phyloP scores from a whole-genome alignment of 2,888 invertebrate species.

The Nomada ferruginata region DNA sequence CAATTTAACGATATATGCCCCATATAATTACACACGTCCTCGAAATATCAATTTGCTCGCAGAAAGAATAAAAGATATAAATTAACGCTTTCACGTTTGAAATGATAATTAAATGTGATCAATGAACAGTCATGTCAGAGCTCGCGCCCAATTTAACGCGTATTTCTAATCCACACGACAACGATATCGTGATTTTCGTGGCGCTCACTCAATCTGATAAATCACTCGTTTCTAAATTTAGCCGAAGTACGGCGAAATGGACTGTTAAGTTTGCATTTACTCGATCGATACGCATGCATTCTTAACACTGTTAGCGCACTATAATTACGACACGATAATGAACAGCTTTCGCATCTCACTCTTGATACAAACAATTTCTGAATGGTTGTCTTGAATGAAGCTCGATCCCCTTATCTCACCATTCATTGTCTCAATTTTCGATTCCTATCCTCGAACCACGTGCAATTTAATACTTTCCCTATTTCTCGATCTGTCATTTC shows the following conservation, averaged over 20 bases:
- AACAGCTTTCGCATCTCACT: no score
- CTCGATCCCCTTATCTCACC: no score
- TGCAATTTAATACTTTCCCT: no score
- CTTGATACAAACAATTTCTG: no score
- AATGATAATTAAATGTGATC: neutral
- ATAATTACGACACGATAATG: no score
- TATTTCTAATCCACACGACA: conserved; percentile 23
- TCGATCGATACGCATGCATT: conserved; percentile 32
- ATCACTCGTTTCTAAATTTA: conserved; percentile 56
- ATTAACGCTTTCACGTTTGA: neutral
- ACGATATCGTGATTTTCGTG: conserved; percentile 19
- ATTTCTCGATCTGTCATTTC: no score
- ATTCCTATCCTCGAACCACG: no score
- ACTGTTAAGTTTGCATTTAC: conserved; percentile 57
- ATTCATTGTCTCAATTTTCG: no score
- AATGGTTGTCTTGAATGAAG: no score
- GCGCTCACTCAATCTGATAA: conserved; percentile 29
- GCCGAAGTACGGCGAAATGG: conserved; percentile 48
- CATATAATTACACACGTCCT: no score
- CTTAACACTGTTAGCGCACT: neutral
- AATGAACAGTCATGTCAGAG: neutral
- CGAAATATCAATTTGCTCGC: no score
- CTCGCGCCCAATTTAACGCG: conserved; percentile 20
- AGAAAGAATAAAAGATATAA: neutral
- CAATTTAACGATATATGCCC: no score